A percentile compares a stretch with the other conserved stretches of the same genome.
phyloP scores from a whole-genome alignment of 2,888 invertebrate genomes.

The Thecophora atra region DNA sequence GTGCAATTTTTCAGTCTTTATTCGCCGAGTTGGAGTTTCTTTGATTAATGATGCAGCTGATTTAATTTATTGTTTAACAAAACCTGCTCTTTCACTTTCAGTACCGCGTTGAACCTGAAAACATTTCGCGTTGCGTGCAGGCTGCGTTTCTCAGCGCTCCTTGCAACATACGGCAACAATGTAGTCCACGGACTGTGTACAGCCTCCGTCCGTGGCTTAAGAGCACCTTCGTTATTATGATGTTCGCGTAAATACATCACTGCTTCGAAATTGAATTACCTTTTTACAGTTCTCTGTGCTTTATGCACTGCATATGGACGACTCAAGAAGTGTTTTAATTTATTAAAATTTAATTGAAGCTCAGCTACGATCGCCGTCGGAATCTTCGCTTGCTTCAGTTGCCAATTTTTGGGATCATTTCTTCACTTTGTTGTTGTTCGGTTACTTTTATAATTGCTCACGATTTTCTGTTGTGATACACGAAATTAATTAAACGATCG shows the following conservation, averaged over 20 bases:
- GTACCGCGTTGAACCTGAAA: background rate
- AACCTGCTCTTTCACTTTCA: background rate
- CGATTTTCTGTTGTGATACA: slow-evolving; percentile 17
- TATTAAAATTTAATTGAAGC: slow-evolving; percentile 30
- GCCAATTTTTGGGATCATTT: no score
- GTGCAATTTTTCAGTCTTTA: background rate
- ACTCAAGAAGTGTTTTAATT: background rate
- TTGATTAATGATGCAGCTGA: slow-evolving; percentile 21
- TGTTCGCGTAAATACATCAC: slow-evolving; percentile 20
- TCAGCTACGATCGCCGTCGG: background rate
- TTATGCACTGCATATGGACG: background rate
- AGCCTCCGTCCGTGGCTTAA: no score
- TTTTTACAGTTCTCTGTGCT: background rate
- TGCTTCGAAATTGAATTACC: background rate
- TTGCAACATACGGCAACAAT: no score
- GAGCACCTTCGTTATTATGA: slow-evolving; percentile 28
- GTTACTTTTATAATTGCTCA: slow-evolving; percentile 4
- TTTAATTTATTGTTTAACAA: slow-evolving; percentile 8
- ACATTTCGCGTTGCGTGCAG: background rate
- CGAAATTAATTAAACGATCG: slow-evolving; percentile 27
- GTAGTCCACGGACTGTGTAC: no score
- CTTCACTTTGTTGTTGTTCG: background rate
- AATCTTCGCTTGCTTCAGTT: background rate
- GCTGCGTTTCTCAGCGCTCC: background rate
- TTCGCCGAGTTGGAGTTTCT: background rate